phyloP scores from a whole-genome alignment of 2,888 invertebrate genomes.

The Cephus nigrinus region DNA sequence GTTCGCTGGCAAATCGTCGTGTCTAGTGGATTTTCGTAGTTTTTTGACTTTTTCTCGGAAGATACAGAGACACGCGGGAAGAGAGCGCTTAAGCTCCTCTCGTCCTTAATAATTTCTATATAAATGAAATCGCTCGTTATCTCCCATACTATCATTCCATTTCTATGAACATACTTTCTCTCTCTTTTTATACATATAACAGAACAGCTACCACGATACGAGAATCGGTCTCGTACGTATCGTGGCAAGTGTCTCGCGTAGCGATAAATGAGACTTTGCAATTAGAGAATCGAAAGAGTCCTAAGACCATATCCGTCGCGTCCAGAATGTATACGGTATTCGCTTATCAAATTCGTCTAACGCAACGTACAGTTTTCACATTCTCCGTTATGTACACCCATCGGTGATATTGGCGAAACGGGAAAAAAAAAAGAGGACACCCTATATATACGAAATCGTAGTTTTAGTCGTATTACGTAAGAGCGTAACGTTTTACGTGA shows the following conservation, averaged over 20 bases:
- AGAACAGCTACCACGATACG: background rate
- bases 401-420: background rate
- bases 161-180: background rate
- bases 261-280: background rate
- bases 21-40: background rate
- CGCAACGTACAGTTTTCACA: background rate
- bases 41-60: background rate
- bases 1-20: background rate
- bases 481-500: background rate
- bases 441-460: background rate
- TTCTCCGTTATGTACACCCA: background rate
- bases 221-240: background rate
- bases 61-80: background rate
- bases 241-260: background rate
- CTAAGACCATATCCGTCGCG: background rate
- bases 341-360: background rate
- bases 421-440: background rate
- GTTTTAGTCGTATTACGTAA: background rate
- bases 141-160: background rate
- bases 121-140: background rate
- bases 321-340: background rate
- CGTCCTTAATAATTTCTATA: background rate
- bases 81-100: background rate
- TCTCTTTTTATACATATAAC: background rate
- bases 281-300: background rate